A percentile compares a stretch with the other conserved stretches of the same genome.
phyloP scores from a whole-genome alignment of 2,113 vertebrate species.

The Centropus unirufus region DNA sequence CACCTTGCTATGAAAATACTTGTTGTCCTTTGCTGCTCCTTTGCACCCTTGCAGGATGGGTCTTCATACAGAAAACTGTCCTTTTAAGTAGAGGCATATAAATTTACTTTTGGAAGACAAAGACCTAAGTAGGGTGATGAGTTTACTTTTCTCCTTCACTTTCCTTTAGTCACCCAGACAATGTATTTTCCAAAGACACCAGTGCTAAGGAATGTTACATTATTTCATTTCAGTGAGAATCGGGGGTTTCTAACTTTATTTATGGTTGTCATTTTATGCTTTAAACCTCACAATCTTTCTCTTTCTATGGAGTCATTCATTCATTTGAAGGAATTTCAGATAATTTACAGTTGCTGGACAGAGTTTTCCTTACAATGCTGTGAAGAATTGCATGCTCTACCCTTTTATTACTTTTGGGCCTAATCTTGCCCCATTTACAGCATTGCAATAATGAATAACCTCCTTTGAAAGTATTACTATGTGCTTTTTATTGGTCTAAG shows the following conservation, averaged over 20 bases:
- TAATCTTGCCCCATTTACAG: slow-evolving; percentile 38
- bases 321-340: slow-evolving; percentile 57
- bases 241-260: slow-evolving; percentile 69
- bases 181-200: slow-evolving; percentile 63
- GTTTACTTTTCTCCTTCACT: background rate
- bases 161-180: slow-evolving; percentile 15
- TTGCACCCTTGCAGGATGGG: background rate
- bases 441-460: background rate
- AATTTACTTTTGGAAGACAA: background rate
- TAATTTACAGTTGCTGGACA: slow-evolving; percentile 69
- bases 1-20: background rate
- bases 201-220: slow-evolving; percentile 53
- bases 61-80: background rate
- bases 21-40: background rate
- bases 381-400: slow-evolving; percentile 45
- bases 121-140: background rate
- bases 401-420: slow-evolving; percentile 44
- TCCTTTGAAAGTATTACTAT: slow-evolving; percentile 6
- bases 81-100: background rate
- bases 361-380: background rate
- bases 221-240: slow-evolving; percentile 62
- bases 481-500: background rate
- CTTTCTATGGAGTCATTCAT: slow-evolving; percentile 50
- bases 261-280: slow-evolving; percentile 68
- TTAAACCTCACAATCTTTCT: slow-evolving; percentile 61